These are phyloP conservation scores for Protonibea diacanthus DNA, from an alignment of 2,797 vertebrate species.

Conservation along the genomic window DNA sequence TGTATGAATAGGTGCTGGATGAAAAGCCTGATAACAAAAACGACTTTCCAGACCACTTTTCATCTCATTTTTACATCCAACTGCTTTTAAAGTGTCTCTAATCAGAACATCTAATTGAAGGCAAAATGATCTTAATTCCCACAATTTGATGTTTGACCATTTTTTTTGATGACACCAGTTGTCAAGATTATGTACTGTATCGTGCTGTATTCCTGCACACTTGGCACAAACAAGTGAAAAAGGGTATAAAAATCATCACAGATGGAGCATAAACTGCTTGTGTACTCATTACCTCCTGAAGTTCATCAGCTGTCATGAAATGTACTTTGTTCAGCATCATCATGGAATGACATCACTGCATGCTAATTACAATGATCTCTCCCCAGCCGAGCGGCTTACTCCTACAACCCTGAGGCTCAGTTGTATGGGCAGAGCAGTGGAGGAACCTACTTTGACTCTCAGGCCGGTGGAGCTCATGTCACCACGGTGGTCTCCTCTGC, in stretches of 20 bases:
- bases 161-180: neutral
- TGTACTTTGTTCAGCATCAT: neutral
- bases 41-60: slow-evolving; percentile 31
- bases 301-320: neutral
- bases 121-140: slow-evolving; percentile 17
- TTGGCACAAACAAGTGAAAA: slow-evolving; percentile 8
- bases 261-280: neutral
- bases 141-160: slow-evolving; percentile 16
- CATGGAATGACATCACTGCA: neutral
- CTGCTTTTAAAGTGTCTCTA: slow-evolving; percentile 39
- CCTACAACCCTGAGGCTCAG: slow-evolving; percentile 95
- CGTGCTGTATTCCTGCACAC: neutral
- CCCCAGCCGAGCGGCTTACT: slow-evolving; percentile 91
- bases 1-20: slow-evolving; percentile 33
- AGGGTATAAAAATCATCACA: slow-evolving; percentile 1
- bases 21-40: slow-evolving; percentile 24
- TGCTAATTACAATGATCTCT: slow-evolving; percentile 29
- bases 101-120: slow-evolving; percentile 49
- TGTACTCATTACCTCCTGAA: neutral
- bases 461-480: slow-evolving; percentile 91
- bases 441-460: slow-evolving; percentile 93
- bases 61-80: slow-evolving; percentile 34
- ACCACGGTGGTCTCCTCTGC: slow-evolving; percentile 94
- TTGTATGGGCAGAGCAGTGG: slow-evolving; percentile 92
- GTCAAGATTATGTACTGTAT: neutral